Conservation (phyloP, 2,888 invertebrate species). For the Monopis laevigella region DNA sequence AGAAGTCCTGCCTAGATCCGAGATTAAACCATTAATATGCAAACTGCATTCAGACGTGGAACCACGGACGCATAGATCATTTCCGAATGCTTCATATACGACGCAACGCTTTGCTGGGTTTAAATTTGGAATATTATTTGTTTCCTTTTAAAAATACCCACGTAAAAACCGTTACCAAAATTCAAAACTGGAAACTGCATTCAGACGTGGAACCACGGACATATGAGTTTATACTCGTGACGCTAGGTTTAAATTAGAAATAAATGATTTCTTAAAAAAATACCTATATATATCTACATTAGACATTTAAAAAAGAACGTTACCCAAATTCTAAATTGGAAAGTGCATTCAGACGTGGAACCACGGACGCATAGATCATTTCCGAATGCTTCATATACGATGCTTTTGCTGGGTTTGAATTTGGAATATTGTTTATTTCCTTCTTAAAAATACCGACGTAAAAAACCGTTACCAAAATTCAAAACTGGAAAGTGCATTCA, state of each 20-base stretch:
- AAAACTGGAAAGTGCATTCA: slow-evolving; percentile 22
- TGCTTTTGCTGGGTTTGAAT: background rate
- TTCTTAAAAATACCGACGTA: too few species aligned
- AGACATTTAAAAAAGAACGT: too few species aligned
- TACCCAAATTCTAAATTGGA: too few species aligned
- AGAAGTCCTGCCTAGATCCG: slow-evolving; percentile 19
- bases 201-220: slow-evolving; percentile 8
- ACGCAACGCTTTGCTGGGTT: background rate
- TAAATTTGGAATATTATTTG: background rate
- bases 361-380: slow-evolving; percentile 5
- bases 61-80: slow-evolving; percentile 5
- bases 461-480: slow-evolving; percentile 33
- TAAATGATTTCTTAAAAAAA: too few species aligned
- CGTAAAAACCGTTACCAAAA: too few species aligned
- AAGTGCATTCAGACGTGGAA: slow-evolving; percentile 12
- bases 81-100: slow-evolving; percentile 7
- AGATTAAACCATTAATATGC: slow-evolving; percentile 35
- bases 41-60: slow-evolving; percentile 13
- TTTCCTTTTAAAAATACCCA: background rate
- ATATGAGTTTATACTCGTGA: background rate
- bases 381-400: slow-evolving; percentile 6
- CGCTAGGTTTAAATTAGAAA: background rate
- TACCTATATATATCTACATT: too few species aligned
- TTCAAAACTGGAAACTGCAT: slow-evolving; percentile 18
- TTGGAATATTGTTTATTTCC: background rate